Percentiles rank a stretch among this genome's conserved stretches.
Conservation (phyloP, 2,888 invertebrate genomes). For the Hybos culiciformis region DNA sequence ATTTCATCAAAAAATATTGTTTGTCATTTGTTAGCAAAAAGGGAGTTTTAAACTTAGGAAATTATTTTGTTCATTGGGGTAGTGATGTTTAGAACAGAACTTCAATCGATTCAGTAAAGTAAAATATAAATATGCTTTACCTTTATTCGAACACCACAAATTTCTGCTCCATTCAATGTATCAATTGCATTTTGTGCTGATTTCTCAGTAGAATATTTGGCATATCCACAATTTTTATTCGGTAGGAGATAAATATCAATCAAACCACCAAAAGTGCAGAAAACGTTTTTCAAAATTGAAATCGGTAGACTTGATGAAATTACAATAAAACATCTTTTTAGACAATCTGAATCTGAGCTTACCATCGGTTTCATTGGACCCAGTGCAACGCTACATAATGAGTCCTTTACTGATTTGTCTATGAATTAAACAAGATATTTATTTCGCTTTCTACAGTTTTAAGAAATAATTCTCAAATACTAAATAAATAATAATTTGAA, state of each 20-base stretch:
- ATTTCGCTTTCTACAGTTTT: neutral
- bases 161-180: slow-evolving; percentile 69
- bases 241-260: slow-evolving; percentile 82
- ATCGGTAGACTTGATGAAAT: slow-evolving; percentile 49
- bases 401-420: slow-evolving; percentile 31
- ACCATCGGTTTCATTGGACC: slow-evolving; percentile 53
- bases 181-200: slow-evolving; percentile 45
- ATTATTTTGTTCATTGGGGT: too few relatives aligned
- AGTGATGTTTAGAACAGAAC: too few relatives aligned
- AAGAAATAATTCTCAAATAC: neutral
- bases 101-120: too few relatives aligned
- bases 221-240: slow-evolving; percentile 86
- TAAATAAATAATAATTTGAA: neutral
- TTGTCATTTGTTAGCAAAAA: too few relatives aligned
- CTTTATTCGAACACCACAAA: slow-evolving; percentile 65
- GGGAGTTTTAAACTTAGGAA: too few relatives aligned
- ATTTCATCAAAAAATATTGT: too few relatives aligned
- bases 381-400: slow-evolving; percentile 52
- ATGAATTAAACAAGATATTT: slow-evolving; percentile 1
- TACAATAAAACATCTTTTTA: slow-evolving; percentile 53
- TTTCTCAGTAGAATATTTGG: slow-evolving; percentile 62
- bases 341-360: slow-evolving; percentile 49
- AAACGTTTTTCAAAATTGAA: slow-evolving; percentile 70
- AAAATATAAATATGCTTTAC: too few relatives aligned
- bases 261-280: slow-evolving; percentile 79